Base-by-base conservation (phyloP, 2,888 invertebrate genomes). In the Acrobasis repandana region DNA sequence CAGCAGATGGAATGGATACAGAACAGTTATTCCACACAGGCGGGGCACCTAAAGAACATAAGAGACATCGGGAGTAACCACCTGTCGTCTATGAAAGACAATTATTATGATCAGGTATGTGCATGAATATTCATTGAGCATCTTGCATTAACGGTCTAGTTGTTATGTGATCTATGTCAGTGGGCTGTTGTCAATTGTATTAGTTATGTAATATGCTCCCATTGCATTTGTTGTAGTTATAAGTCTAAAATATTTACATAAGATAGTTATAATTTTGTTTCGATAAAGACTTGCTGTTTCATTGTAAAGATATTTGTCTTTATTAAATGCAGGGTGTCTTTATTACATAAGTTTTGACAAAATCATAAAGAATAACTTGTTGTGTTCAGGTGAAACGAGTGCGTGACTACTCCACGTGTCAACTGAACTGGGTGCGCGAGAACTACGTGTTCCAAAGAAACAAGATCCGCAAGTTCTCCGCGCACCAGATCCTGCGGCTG, bases 401-500 rank as follows among this genome's bases (percentile, higher is more conserved):
- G 46, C 94, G 98, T 62, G 98, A 98, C 78, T 98, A 98, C 84
- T 98, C 98, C 18, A 96, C 96, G 46, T 94, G 95, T 65, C 98
- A 98, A 87, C 93, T 98, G 74, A 97, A 97, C 86, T 97, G 97
- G 96, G 97, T 98, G 70, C 94, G 98, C 65, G 98, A 98, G 85
- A 98, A 98, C 88, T 98, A 98, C 89, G 96, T 98, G 81, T 97
- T 97, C 93, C 98, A 98, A 87, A 94, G 98, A 62, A 97, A 98
- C 87, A 96, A 98, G 86, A 97, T 98, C 68, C 94, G 98, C 56
- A 98, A 98, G 86, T 98, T 98, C 90, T 98, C 98, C 90, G 96
- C 97, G 18, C 97, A 97, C 81, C 98, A 98, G 87, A 95, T 98
- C 63, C 91, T 98, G 52, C 94, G 97, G 58, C 90, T 98, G 51